Conservation (phyloP, 1,140 invertebrate genomes). For the Cydia pomonella region DNA sequence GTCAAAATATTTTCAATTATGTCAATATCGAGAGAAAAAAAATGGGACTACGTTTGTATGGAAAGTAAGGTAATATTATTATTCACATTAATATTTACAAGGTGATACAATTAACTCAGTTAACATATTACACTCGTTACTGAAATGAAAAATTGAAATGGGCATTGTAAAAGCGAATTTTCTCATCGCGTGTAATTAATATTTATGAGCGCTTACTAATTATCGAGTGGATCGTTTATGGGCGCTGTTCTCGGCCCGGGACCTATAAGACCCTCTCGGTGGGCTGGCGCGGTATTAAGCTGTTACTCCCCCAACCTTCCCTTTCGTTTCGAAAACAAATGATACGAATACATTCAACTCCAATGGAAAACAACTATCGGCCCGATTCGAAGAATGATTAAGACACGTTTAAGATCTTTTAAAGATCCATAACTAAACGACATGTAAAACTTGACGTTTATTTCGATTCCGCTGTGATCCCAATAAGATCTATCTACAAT, state of each 20-base stretch:
- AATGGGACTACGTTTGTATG: no score
- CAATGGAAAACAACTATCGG: constrained; percentile 49
- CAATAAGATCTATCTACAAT: no score
- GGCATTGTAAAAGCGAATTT: constrained; percentile 24
- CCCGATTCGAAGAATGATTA: no score
- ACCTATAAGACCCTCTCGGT: constrained; percentile 32
- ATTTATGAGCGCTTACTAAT: constrained; percentile 39
- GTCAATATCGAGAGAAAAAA: no score
- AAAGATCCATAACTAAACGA: no score
- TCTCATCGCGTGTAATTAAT: constrained; percentile 19
- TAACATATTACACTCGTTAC: constrained; percentile 9
- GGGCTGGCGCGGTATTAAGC: constrained; percentile 44
- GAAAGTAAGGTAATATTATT: neutral
- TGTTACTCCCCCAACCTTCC: constrained; percentile 37
- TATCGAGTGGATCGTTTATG: constrained; percentile 42
- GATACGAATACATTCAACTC: constrained; percentile 58
- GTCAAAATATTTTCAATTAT: no score
- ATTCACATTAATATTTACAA: neutral
- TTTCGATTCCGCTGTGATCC: no score
- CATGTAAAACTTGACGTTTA: no score
- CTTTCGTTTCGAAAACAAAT: constrained; percentile 53
- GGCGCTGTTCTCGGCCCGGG: constrained; percentile 24
- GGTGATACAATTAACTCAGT: neutral
- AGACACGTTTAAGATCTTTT: no score
- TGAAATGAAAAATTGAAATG: constrained; percentile 26